A percentile compares a stretch with the other conserved stretches of the same genome.
These are phyloP conservation scores for Eretmocerus hayati DNA, from an alignment of 2,888 invertebrate genomes.

Conservation along the genomic window DNA sequence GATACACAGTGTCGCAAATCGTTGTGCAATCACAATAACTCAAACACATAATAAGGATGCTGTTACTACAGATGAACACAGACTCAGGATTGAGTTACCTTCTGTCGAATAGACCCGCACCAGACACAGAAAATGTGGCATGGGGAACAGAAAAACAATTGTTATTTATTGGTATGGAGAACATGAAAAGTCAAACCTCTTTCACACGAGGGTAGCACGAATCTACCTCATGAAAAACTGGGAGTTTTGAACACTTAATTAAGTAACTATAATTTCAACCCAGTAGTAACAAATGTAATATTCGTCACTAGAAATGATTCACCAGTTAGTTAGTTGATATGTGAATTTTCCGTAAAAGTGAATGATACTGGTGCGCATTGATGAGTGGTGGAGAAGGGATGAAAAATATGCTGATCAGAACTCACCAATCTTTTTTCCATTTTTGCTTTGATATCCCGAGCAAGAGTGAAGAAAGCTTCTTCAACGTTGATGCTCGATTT, in stretches of 20 bases:
- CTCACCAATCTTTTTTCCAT: slow-evolving; percentile 97
- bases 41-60: slow-evolving; percentile 20
- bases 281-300: too few relatives aligned
- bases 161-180: too few relatives aligned
- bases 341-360: too few relatives aligned
- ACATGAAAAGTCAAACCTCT: too few relatives aligned
- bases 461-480: slow-evolving; percentile 21
- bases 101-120: slow-evolving; percentile 46
- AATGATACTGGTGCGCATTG: too few relatives aligned
- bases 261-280: too few relatives aligned
- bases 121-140: slow-evolving; percentile 45
- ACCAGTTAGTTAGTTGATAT: too few relatives aligned
- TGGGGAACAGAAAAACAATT: slow-evolving; percentile 36
- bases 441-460: slow-evolving; percentile 55
- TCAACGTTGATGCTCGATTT: slow-evolving; percentile 67
- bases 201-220: too few relatives aligned
- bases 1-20: slow-evolving; percentile 15
- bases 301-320: too few relatives aligned
- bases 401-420: slow-evolving; percentile 25
- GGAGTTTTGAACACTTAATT: too few relatives aligned
- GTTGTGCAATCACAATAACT: slow-evolving; percentile 20
- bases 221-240: too few relatives aligned
- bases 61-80: slow-evolving; percentile 24
- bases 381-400: too few relatives aligned
- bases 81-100: slow-evolving; percentile 41